Base-by-base conservation (phyloP, 1,140 invertebrate species). In the Penaeus chinensis region DNA sequence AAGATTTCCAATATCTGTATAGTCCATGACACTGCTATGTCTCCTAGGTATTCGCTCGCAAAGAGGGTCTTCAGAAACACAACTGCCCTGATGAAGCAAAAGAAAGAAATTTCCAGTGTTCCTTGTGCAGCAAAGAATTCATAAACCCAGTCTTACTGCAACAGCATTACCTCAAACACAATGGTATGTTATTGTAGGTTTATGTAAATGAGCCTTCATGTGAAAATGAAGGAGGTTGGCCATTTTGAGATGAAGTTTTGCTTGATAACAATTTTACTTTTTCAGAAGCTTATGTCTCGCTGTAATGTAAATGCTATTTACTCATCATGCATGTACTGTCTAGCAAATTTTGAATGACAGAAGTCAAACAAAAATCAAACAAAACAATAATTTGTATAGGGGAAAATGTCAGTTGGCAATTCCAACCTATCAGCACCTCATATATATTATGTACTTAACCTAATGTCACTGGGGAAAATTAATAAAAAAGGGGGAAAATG, bases 11-110 rank as follows among this genome's bases (percentile, higher is more conserved):
- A 54, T 54, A 10, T 13, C 16, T 11, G 16, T 16, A 8, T 66
- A 1, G 61, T 4, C 13, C 32, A 22, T 60, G 13, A 37, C 62
- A 22, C 54, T 24, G 19, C 16, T 42, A 11, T 65, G 60, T 32
- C 62, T 63, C n/a, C 69, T n/a, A 87, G 86, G 86, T 87, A n/a
- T 87, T 87, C 76, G 80, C 86, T 32, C 86, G 86, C 3, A 87
- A 87, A 27, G 86, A 87, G 80, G 65, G 86, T 32, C 71, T 87
- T 19, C 80, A 82, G 37, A 87, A 87, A 61, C 86, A 87, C 37
- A 76, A 61, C 10, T 87, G 86, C 62, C 71, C 86, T 10, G 65
- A 71, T 10, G 80, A 74, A 77, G 20, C 61, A 0, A 65, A 87
- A 4, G 69, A 87, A 24, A 66, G 62, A 61, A 82, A 32, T 3